Percentiles rank a stretch among this genome's conserved stretches.
These are phyloP conservation scores for Chironomus riparius DNA, from an alignment of 2,888 invertebrate species.

Conservation along the genomic window DNA sequence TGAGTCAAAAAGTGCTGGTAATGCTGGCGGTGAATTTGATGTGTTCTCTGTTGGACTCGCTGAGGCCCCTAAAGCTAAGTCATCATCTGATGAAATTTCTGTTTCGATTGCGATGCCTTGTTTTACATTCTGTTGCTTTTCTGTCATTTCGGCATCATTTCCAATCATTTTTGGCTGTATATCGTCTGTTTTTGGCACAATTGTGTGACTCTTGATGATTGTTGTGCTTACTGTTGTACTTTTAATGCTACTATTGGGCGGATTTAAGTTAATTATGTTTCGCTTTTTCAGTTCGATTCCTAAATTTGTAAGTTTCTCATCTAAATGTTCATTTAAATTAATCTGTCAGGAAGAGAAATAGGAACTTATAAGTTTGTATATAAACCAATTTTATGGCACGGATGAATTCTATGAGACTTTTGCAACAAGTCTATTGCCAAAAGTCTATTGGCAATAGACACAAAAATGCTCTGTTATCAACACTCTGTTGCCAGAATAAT, in stretches of 20 bases:
- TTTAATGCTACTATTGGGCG: not conserved
- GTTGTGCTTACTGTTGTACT: not conserved
- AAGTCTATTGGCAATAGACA: too few relatives aligned
- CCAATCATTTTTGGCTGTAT: constrained; percentile 15
- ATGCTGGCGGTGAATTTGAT: constrained; percentile 29
- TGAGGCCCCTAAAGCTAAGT: constrained; percentile 41
- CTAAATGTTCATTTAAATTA: constrained; percentile 18
- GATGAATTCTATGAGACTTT: too few relatives aligned
- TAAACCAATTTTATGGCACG: not conserved
- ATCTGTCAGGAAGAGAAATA: not conserved
- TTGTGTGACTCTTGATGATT: not conserved
- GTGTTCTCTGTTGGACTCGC: constrained; percentile 40
- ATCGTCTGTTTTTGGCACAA: constrained; percentile 18
- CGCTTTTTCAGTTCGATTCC: constrained; percentile 14
- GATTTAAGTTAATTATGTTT: constrained; percentile 2
- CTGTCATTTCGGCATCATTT: constrained; percentile 17
- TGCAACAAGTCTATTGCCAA: too few relatives aligned
- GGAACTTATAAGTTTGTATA: too few relatives aligned
- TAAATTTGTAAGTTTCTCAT: constrained; percentile 12
- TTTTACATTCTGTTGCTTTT: not conserved
- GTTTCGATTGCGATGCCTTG: constrained; percentile 14
- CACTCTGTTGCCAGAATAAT: too few relatives aligned
- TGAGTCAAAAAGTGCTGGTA: constrained; percentile 20
- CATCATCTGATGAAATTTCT: constrained; percentile 37
- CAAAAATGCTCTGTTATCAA: too few relatives aligned